phyloP scores from a whole-genome alignment of 2,113 vertebrate genomes.

The Sander vitreus region DNA sequence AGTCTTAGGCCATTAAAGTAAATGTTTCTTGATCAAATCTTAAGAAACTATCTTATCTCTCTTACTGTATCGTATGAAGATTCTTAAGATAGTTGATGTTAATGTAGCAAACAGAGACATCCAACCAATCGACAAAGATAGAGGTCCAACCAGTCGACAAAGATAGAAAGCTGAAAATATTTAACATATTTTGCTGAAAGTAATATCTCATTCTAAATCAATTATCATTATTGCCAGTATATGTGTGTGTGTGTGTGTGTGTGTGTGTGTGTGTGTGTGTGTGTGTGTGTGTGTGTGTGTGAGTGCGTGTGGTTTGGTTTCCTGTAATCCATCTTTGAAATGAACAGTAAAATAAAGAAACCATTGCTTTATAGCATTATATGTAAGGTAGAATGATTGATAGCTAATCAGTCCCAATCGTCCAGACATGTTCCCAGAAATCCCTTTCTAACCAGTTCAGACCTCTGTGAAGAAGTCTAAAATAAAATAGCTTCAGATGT shows the following conservation, averaged over 20 bases:
- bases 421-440: slow-evolving; percentile 19
- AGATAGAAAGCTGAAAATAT: neutral
- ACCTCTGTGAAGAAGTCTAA: neutral
- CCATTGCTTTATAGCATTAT: neutral
- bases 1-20: neutral
- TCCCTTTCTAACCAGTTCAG: neutral
- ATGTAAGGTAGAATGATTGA: neutral
- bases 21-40: neutral
- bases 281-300: neutral
- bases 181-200: neutral
- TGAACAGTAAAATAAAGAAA: neutral
- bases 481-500: slow-evolving; percentile 18
- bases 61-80: too few relatives aligned
- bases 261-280: neutral
- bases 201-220: neutral
- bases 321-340: neutral
- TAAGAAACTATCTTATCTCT: too few relatives aligned
- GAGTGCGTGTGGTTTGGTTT: too few relatives aligned
- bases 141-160: neutral
- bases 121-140: neutral
- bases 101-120: neutral
- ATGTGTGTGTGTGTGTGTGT: neutral
- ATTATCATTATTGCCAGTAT: neutral
- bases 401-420: neutral
- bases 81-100: too few relatives aligned